These are phyloP conservation scores for Tenthredo mesomela DNA, from an alignment of 2,888 invertebrate genomes.

Conservation along the genomic window DNA sequence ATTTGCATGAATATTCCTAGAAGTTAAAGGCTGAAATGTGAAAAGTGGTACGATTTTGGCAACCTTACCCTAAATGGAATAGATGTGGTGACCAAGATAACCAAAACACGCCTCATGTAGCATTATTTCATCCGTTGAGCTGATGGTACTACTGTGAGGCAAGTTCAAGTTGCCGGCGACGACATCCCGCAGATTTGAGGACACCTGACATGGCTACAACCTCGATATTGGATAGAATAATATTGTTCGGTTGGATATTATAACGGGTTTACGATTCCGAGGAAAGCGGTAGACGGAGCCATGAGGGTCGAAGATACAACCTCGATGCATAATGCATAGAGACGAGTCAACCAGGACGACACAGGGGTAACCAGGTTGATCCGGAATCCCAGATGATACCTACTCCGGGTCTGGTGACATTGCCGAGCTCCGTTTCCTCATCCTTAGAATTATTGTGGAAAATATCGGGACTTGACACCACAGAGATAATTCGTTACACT, in stretches of 20 bases:
- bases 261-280: slow-evolving; percentile 30
- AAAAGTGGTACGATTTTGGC: no score
- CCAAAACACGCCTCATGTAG: neutral
- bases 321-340: slow-evolving; percentile 45
- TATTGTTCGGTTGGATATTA: slow-evolving; percentile 47
- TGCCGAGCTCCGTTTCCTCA: slow-evolving; percentile 29
- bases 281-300: neutral
- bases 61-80: no score
- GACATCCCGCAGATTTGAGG: neutral
- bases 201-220: neutral
- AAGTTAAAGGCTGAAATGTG: no score
- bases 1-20: no score
- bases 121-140: neutral
- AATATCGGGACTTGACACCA: neutral
- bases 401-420: slow-evolving; percentile 27
- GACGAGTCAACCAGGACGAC: slow-evolving; percentile 39
- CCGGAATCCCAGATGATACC: slow-evolving; percentile 43
- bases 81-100: neutral
- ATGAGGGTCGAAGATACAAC: slow-evolving; percentile 46
- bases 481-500: neutral
- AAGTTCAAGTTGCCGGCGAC: slow-evolving; percentile 2
- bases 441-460: neutral
- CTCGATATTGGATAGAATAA: slow-evolving; percentile 37
- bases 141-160: neutral
- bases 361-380: slow-evolving; percentile 40